Percentiles rank a stretch among this genome's conserved stretches.
These are phyloP conservation scores for Acanthisitta chloris DNA, from an alignment of 2,113 vertebrate genomes.

Conservation along the genomic window DNA sequence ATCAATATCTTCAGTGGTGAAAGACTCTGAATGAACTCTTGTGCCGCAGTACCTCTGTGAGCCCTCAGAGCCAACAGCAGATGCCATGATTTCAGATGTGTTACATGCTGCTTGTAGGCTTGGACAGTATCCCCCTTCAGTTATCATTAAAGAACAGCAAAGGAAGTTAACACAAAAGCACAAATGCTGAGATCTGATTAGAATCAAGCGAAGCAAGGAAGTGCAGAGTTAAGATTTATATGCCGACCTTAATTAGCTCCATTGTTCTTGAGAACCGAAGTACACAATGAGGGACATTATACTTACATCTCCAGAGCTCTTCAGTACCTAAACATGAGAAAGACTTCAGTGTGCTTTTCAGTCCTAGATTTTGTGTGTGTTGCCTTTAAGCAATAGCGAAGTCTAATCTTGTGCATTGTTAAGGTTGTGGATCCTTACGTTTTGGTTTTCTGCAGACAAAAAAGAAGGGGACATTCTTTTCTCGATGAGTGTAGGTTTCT, in stretches of 20 bases:
- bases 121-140: constrained; percentile 34
- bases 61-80: not conserved
- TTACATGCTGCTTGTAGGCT: not conserved
- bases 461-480: not conserved
- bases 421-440: not conserved
- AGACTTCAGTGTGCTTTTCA: not conserved
- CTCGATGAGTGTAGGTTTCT: not conserved
- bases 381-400: not conserved
- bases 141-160: constrained; percentile 57
- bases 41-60: not conserved
- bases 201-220: constrained; percentile 57
- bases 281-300: constrained; percentile 38
- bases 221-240: constrained; percentile 66
- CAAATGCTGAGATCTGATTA: constrained; percentile 53
- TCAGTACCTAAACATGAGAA: not conserved
- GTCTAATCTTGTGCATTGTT: not conserved
- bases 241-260: constrained; percentile 57
- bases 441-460: not conserved
- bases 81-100: not conserved
- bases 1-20: not conserved
- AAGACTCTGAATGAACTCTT: not conserved
- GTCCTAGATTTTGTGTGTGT: not conserved
- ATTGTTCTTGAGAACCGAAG: constrained; percentile 55
- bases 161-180: constrained; percentile 66
- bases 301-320: constrained; percentile 34